phyloP scores from a whole-genome alignment of 2,113 vertebrate genomes.

The Perognathus longimembris region DNA sequence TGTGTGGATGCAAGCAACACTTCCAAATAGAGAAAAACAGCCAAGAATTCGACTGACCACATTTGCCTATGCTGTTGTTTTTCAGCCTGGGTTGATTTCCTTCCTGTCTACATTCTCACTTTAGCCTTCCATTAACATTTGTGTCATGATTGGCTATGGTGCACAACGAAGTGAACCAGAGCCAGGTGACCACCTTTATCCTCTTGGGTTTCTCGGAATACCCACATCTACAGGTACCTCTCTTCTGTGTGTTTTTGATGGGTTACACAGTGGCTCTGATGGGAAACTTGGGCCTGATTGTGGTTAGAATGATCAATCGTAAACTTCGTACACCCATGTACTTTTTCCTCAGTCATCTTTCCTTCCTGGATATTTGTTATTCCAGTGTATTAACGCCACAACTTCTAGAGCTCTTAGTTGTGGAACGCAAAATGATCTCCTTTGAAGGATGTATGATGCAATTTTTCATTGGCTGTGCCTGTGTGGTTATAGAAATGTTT shows the following conservation, averaged over 20 bases:
- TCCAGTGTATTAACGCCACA: constrained; percentile 71
- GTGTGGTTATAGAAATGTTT: too few relatives aligned
- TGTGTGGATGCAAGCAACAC: too few relatives aligned
- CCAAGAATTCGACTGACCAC: too few relatives aligned
- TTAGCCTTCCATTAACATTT: too few relatives aligned
- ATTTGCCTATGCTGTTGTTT: too few relatives aligned
- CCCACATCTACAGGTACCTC: neutral
- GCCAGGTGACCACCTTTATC: constrained; percentile 51
- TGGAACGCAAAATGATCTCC: neutral
- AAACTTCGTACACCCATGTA: constrained; percentile 73
- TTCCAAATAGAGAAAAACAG: too few relatives aligned
- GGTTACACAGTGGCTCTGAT: constrained; percentile 63
- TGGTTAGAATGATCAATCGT: constrained; percentile 44
- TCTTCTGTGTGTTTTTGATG: neutral
- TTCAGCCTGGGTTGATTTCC: too few relatives aligned
- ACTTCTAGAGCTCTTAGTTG: constrained; percentile 58
- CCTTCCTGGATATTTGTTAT: constrained; percentile 70
- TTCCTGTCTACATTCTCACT: too few relatives aligned
- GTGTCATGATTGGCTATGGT: too few relatives aligned
- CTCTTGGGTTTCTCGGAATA: constrained; percentile 69
- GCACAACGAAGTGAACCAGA: constrained; percentile 42
- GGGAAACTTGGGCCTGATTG: constrained; percentile 68
- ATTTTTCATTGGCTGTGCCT: too few relatives aligned
- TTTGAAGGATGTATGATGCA: too few relatives aligned
- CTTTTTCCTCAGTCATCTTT: constrained; percentile 77